These are phyloP conservation scores for Stomatorhinus ivindoensis DNA, from an alignment of 2,113 vertebrate genomes.

Conservation along the genomic window DNA sequence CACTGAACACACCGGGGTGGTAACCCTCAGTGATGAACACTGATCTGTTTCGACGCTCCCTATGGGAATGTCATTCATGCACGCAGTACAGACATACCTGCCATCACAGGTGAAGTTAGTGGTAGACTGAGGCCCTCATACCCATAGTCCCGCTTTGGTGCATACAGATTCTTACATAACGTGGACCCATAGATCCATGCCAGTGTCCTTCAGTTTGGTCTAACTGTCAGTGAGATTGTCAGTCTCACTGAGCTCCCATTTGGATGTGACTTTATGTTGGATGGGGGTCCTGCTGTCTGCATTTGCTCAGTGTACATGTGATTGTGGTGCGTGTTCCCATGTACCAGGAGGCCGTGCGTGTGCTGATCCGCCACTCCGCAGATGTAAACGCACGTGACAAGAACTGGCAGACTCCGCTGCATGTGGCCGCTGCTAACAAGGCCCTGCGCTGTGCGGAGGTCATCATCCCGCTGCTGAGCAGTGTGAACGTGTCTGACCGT, in stretches of 20 bases:
- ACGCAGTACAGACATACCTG: not conserved
- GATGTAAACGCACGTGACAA: conserved; percentile 95
- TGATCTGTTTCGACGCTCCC: not conserved
- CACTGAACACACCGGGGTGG: not conserved
- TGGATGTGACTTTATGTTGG: not conserved
- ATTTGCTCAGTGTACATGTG: not conserved
- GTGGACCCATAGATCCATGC: not conserved
- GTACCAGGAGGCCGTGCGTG: conserved; percentile 80
- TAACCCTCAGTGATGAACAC: not conserved
- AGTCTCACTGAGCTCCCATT: not conserved
- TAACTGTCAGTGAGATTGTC: not conserved
- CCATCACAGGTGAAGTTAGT: not conserved
- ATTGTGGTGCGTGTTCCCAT: not conserved
- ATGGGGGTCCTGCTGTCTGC: not conserved
- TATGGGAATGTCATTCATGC: not conserved
- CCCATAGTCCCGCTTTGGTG: not conserved
- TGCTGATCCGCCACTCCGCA: conserved; percentile 87
- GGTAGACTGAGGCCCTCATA: not conserved
- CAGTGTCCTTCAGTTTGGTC: not conserved
- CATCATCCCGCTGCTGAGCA: conserved; percentile 84
- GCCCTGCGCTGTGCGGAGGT: conserved; percentile 83
- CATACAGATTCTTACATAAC: not conserved
- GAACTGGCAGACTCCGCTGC: conserved; percentile 96
- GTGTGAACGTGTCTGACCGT: conserved; percentile 90
- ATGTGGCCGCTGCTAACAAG: conserved; percentile 86